Evolutionary conservation across 2,888 invertebrate genomes (phyloP).

Genomic region (Bembecia ichneumoniformis): DNA sequence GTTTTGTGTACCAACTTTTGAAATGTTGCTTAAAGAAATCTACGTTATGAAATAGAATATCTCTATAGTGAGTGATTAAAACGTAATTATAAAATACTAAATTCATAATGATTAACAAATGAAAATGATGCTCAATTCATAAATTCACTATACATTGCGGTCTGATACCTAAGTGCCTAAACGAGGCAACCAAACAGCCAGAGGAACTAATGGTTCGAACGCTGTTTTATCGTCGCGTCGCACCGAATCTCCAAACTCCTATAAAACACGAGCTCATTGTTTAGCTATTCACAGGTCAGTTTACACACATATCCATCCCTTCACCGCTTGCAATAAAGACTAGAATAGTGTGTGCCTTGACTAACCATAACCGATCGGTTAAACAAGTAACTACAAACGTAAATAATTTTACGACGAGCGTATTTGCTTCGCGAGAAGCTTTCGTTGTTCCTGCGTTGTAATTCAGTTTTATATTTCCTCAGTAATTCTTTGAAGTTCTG

Average conservation of each 20-base stretch:
- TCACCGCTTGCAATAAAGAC: no score
- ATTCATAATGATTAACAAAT: no score
- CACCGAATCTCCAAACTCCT: constrained; percentile 7
- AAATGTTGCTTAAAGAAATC: no score
- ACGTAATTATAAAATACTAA: no score
- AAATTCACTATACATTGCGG: no score
- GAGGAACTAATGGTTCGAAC: not conserved
- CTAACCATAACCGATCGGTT: not conserved
- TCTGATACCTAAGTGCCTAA: no score
- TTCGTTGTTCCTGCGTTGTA: not conserved
- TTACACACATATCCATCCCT: not conserved
- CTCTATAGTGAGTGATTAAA: no score
- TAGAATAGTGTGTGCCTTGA: no score
- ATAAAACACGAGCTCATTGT: constrained; percentile 31
- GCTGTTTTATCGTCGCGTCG: constrained; percentile 13
- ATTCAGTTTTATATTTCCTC: not conserved
- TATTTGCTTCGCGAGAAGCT: not conserved
- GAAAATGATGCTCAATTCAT: no score
- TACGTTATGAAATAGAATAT: no score
- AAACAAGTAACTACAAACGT: not conserved
- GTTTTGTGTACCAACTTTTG: no score
- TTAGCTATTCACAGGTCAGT: constrained; percentile 9
- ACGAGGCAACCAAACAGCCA: not conserved
- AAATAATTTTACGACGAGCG: not conserved
- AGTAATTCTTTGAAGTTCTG: not conserved